Conservation (phyloP, 2,888 invertebrate genomes). For the Platerodrilus igneus region DNA sequence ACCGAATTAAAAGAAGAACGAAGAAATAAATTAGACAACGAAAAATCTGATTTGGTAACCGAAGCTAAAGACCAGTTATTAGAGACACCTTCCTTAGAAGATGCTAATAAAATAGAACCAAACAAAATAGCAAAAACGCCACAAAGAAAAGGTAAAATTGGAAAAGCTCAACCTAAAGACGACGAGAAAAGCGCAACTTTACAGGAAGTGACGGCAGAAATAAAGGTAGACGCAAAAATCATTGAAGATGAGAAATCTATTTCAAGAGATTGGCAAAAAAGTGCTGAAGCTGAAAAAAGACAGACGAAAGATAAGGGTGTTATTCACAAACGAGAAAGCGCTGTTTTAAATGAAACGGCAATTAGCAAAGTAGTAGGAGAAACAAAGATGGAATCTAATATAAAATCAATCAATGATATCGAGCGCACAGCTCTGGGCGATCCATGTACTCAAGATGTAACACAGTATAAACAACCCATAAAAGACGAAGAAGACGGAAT, state of each 20-base stretch:
- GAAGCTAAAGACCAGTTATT: no score
- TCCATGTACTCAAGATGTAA: no score
- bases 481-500: conserved; percentile 36
- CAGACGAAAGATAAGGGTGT: conserved; percentile 18
- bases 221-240: conserved; percentile 43
- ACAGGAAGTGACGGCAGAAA: conserved; percentile 44
- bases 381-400: conserved; percentile 26
- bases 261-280: conserved; percentile 17
- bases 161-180: conserved; percentile 40
- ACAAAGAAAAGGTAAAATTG: conserved; percentile 31
- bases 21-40: no score
- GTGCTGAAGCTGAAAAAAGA: conserved; percentile 18
- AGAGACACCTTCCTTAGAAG: no score
- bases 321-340: conserved; percentile 12
- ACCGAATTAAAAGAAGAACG: conserved; percentile 39
- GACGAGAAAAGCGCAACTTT: conserved; percentile 39
- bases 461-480: conserved; percentile 15
- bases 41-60: no score
- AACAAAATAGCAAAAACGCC: conserved; percentile 40
- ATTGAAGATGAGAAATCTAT: conserved; percentile 27
- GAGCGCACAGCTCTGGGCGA: no score
- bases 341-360: conserved; percentile 24
- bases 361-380: conserved; percentile 38
- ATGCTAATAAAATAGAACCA: conserved; percentile 41
- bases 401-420: conserved; percentile 40